Conservation (phyloP, 2,797 vertebrate genomes). For the Siniperca obscura region DNA sequence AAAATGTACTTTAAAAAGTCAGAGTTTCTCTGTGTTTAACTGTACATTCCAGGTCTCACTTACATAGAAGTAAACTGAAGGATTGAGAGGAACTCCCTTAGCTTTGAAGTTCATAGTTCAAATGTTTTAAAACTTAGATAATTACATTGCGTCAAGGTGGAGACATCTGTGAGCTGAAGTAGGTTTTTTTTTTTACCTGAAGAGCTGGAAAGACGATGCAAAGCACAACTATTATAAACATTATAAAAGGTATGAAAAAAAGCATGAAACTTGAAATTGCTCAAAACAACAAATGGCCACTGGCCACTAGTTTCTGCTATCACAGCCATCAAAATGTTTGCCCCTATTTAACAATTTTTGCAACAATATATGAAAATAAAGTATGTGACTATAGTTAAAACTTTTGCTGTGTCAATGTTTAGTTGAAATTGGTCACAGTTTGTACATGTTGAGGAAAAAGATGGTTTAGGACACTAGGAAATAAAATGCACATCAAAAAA, state of each 20-base stretch:
- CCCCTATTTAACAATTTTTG: background rate
- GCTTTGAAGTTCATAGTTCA: background rate
- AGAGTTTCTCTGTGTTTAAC: background rate
- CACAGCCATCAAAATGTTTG: background rate
- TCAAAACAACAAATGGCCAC: background rate
- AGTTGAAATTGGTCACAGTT: background rate
- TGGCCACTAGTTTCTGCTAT: background rate
- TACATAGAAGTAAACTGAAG: background rate
- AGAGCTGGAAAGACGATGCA: background rate
- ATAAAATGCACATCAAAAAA: background rate
- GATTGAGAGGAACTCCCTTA: background rate
- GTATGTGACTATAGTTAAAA: background rate
- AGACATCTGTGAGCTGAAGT: background rate
- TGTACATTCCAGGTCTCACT: background rate
- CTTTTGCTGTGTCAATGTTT: background rate
- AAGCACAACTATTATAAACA: background rate
- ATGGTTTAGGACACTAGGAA: background rate
- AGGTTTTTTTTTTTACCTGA: background rate
- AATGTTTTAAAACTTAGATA: background rate
- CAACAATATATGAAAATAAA: background rate
- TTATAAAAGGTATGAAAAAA: background rate
- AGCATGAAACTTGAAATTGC: background rate
- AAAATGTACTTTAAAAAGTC: background rate
- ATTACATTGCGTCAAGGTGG: background rate
- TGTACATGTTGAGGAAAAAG: background rate